phyloP scores from a whole-genome alignment of 2,888 invertebrate species.

The Dryomyza anilis region DNA sequence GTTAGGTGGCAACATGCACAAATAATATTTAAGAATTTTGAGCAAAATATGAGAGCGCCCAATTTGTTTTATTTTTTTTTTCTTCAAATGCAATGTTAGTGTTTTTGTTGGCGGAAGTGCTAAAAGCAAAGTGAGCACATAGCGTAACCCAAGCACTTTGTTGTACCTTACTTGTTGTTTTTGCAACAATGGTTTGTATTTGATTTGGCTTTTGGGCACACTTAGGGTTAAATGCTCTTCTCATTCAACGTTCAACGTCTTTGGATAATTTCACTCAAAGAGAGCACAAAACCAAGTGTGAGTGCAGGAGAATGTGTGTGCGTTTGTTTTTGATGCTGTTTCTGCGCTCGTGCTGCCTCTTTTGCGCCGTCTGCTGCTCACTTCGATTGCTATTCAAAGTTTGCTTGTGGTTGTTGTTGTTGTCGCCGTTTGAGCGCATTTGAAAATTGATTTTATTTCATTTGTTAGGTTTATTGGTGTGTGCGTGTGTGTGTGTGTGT shows the following conservation, averaged over 20 bases:
- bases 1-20: too few relatives aligned
- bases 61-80: too few relatives aligned
- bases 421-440: conserved; percentile 30
- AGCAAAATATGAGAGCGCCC: too few relatives aligned
- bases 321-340: too few relatives aligned
- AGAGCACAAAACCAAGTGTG: not conserved
- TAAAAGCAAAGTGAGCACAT: not conserved
- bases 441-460: conserved; percentile 59
- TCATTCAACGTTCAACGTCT: too few relatives aligned
- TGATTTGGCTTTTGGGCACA: not conserved
- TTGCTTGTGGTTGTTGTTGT: conserved; percentile 15
- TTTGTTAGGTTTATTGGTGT: too few relatives aligned
- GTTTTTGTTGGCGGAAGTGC: too few relatives aligned
- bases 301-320: not conserved
- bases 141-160: not conserved
- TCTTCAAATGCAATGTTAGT: too few relatives aligned
- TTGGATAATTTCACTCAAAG: not conserved
- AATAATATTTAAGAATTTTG: too few relatives aligned
- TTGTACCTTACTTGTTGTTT: not conserved
- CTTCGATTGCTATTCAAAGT: too few relatives aligned
- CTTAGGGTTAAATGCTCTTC: not conserved
- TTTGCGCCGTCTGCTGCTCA: not conserved
- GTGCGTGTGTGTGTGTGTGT: too few relatives aligned
- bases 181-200: not conserved
- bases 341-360: not conserved